Evolutionary conservation across 2,888 invertebrate species (phyloP), one percentile per base, ranked within the genome.

Genomic region (Rhagophthalmus giganteus): DNA sequence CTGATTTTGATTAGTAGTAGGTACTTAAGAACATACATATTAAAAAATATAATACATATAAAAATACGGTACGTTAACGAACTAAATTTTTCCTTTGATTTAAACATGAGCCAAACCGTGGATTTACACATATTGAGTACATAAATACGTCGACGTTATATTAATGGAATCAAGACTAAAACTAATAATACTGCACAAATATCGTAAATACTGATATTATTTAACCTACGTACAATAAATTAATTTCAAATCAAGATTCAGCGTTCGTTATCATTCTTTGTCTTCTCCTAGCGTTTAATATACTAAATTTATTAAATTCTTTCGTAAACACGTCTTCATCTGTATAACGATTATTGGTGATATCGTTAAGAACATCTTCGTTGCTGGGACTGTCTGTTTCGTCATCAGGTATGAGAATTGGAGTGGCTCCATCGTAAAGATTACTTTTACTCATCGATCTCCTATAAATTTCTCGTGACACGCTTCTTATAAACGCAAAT

Each of bases 401-500:
- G 28, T 63, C 63, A 16, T 79, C 79, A 2, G 79, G 76, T 25
- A 80, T 76, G 58, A 80, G 74, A 48, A 80, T 80, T 1, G 80
- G 80, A 1, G 79, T 79, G 1, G 80, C 80, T 0, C 80, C 80
- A 61, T 80, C 80, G 64, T 76, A 75, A 11, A 80, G 65, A 56
- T 78, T 79, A n/a, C 77, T 73, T 54, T 77, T 78, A 54, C 78
- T 78, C 44, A 75, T 72, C 6, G 79, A 76, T 47, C 77, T 71
- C 56, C 77, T 76, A 64, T 79, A 81, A 12, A 77, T 73, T 44
- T 80, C 81, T 35, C 78, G 73, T 2, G 80, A 80, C 2, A 81
- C 78, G 60, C 79, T 79, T 44, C 81, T 74, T 8, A 80, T 81
- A 62, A 82, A 82, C 35, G 81, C 80, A 66, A 80, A 79, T 55